Evolutionary conservation across 2,797 vertebrate species (phyloP).

Genomic region (Melanotaenia nigrans): DNA sequence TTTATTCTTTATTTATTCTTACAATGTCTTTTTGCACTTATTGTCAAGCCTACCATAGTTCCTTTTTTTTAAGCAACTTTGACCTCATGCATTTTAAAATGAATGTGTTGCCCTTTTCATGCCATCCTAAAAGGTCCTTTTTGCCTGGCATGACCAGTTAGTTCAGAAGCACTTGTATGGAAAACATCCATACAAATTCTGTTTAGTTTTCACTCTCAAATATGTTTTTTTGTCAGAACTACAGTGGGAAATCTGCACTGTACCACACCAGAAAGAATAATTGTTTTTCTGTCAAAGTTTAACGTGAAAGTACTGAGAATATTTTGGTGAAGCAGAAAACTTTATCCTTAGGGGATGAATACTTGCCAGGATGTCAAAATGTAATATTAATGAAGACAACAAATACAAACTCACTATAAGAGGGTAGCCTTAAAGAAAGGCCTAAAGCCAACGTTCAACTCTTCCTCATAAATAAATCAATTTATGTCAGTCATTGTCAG

Average conservation of each 20-base stretch:
- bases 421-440: slow-evolving; percentile 38
- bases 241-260: slow-evolving; percentile 9
- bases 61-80: too few relatives aligned
- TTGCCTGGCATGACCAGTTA: slow-evolving; percentile 6
- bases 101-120: neutral
- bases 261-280: slow-evolving; percentile 8
- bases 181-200: neutral
- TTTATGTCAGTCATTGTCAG: slow-evolving; percentile 9
- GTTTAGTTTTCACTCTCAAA: neutral
- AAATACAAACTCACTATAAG: slow-evolving; percentile 47
- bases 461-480: slow-evolving; percentile 64
- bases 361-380: slow-evolving; percentile 59
- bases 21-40: too few relatives aligned
- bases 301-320: slow-evolving; percentile 31
- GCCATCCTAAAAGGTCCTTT: neutral
- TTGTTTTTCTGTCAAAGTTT: slow-evolving; percentile 29
- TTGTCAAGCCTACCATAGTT: too few relatives aligned
- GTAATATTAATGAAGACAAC: slow-evolving; percentile 66
- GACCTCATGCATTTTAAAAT: neutral
- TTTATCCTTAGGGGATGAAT: slow-evolving; percentile 23
- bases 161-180: slow-evolving; percentile 29
- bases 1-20: too few relatives aligned
- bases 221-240: neutral
- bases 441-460: slow-evolving; percentile 42
- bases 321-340: slow-evolving; percentile 35